Evolutionary conservation across 53 echinoderm and acorn worm genomes (phyloP), one percentile per base, ranked within the genome.

Genomic region (Paelopatides confundens): DNA sequence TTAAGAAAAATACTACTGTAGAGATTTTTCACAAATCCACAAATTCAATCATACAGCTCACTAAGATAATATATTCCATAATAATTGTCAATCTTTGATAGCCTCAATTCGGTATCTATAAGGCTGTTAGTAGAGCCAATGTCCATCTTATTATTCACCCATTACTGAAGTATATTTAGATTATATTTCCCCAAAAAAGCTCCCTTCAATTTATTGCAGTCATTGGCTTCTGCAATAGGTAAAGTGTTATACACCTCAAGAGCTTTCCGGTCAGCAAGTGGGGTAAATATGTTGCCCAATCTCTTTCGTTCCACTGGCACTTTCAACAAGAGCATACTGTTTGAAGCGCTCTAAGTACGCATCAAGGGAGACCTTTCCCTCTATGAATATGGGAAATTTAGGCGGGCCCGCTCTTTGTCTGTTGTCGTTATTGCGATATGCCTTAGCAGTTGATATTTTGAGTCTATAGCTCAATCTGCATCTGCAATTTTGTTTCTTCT

Each of bases 261-360:
- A 1, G 67, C 90, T 89, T 89, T 1, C 90, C 90, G 7, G 67
- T 15, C 11, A 89, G 35, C 15, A 82, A 32, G 1, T 82, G 13
- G 11, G 63, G 15, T 5, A 89, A 27, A 27, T 68, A 66, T 26
- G 66, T 52, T 33, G 89, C 89, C 89, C 89, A 89, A 31, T 48
- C 66, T 2, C n/a, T 2, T 21, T 31, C 11, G 3, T 8, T 3
- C 89, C 89, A 89, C n/a, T n/a, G n/a, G n/a, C n/a, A 5, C 38
- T 64, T 31, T 66, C 49, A 0, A 49, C 69, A 40, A 2, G 32
- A 0, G 82, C 69, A 50, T 89, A 82, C 28, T 82, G 17, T 62
- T 89, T 82, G 30, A 89, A 89, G 24, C 89, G 31, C 23, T 52
- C 62, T 13, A 89, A n/a, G 31, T 82, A 89, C 1, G 89, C 89